Evolutionary conservation across 2,888 invertebrate species (phyloP), one percentile per base, ranked within the genome.

Genomic region (Eustalomyia histrio): DNA sequence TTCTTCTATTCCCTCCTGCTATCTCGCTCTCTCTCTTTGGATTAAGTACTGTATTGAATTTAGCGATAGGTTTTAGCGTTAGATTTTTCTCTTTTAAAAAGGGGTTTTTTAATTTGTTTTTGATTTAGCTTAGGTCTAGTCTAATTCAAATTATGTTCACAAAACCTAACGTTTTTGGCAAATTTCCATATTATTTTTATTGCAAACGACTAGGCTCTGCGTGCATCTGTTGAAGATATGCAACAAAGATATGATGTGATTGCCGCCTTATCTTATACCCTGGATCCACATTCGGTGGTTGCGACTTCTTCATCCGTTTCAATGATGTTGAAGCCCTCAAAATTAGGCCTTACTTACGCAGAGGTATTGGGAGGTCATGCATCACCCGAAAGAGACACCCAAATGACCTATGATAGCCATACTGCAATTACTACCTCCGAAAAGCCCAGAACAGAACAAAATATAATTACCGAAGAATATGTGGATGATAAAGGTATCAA

Each of bases 221-320:
- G 92, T 90, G 91, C 91, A 90, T 91, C 92, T 91, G 92, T 93
- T 91, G 93, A 93, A 91, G 93, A 92, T 92, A 92, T 91, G 92
- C 92, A 92, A 92, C 93, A 93, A 91, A 94, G 93, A 91, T 94
- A 94, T 92, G 93, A 93, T 92, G 92, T 92, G 91, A 93, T 95
- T 92, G 93, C 93, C 90, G 92, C 93, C 91, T 92, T 93, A 90
- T 94, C 95, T 91, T 94, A 93, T 92, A 93, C 92, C 90, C 91
- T 94, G 93, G 96, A 96, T 92, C 95, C 96, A 87, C 93, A 94
- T 87, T 90, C 90, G 86, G 90, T 92, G 90, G 92, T 92, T 90
- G 91, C 91, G 76, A 89, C 89, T 85, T 90, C 91, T 83, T 90
- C 90, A 80, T 87, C 91, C 87, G 91, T 92, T 85, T 91, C 92